Base-by-base conservation (phyloP, 1,140 invertebrate genomes). In the Cephus cinctus region DNA sequence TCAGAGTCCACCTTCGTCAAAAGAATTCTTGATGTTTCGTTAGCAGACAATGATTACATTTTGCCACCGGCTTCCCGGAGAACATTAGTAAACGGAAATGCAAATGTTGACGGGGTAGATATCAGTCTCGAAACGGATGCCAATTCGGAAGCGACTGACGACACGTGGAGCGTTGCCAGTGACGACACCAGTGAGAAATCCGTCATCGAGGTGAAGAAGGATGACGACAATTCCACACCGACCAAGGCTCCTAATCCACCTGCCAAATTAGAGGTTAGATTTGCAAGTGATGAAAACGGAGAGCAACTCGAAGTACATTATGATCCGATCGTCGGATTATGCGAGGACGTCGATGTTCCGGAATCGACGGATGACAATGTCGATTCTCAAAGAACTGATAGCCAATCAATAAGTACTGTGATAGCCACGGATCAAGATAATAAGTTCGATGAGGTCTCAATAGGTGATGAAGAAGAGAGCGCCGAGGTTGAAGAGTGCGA, bases 41-140 rank as follows among this genome's bases (percentile, higher is more conserved):
- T 41, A 3, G 4, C n/a, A 12, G 51, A 62, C 16, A 46, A 52
- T 41, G 57, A 66, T 14, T 65, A 65, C 16, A 69, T 65, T 40
- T 41, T 67, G 20, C 60, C 61, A 27, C 61, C 39, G 12, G 8
- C 57, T 15, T 59, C 59, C 21, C 54, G 56, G 18, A 50, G 42
- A 21, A 68, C 62, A 8, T 47, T 68, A n/a, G 54, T 68, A 5
- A 69, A 69, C 30, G 67, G 65, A 4, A 63, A 53, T 27, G 14
- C 52, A 20, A 59, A 51, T 43, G 16, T 57, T n/a, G 61, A 63
- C 14, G 58, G 63, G 43, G 8, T 36, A 14, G 50, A 61, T 42
- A 35, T 22, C 3, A 54, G 56, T 41, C 34, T 32, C 9, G 67
- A 66, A 15, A 54, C 57, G 4, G 60, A 69, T 22, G 47, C 36